Base-by-base conservation (phyloP, 2,888 invertebrate genomes). In the Lepidocyrtinus sp. region DNA sequence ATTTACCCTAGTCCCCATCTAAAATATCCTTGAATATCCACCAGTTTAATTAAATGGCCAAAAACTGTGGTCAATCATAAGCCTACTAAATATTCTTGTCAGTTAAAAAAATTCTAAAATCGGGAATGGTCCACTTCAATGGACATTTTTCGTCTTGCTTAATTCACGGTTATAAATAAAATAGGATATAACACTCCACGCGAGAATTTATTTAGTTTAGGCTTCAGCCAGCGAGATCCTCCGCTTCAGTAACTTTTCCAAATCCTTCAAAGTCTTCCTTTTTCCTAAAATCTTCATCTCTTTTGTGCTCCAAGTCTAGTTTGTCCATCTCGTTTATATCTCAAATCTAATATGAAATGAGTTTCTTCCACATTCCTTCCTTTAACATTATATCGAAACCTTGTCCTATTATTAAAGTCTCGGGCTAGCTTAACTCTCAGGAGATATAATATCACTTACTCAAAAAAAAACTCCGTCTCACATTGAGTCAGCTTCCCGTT, bases 361-460 rank as follows among this genome's bases (percentile, higher is more conserved):
- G 12, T 45, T 5, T 45, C 5, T 45, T 45, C 12, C 12, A 45
- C 12, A 45, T 5, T 5, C 12, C 5, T 45, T 45, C 36, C 36
- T 21, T 21, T 19, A 17, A 24, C 74, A 36, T 24, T 68, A 50
- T 55, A 68, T 68, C 26, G 55, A 46, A 68, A 26, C 50, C n/a
- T 25, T 62, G 73, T 68, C 72, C 68, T 78, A 67, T 68, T 76
- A 61, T 72, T 72, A 68, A 78, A 78, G 62, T 78, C 72, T 36
- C 62, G 45, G 63, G 63, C 74, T 74, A n/a, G n/a, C n/a, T n/a
- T n/a, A n/a, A 17, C 62, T 75, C 79, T 79, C 74, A 62, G 62
- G 74, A 79, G 76, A 77, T 65, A 82, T 74, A 73, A 75, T 71
- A 81, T 73, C 81, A 73, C 76, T 76, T 71, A 68, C 69, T 72